phyloP scores from a whole-genome alignment of 2,113 vertebrate genomes.

The Emydocephalus ijimae region DNA sequence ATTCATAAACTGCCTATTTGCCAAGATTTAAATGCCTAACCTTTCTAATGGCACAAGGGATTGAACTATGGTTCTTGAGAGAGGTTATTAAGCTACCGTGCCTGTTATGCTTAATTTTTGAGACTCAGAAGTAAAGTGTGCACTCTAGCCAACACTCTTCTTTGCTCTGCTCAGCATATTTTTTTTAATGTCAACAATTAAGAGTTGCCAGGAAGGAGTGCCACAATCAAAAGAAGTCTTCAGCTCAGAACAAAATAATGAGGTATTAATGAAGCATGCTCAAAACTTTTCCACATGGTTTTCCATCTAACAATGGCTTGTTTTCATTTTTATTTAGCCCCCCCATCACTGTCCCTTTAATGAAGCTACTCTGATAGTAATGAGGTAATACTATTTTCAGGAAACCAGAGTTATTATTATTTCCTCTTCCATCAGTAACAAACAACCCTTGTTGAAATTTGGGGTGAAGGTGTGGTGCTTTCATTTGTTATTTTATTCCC shows the following conservation, averaged over 20 bases:
- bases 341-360: neutral
- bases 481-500: neutral
- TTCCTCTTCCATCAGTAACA: neutral
- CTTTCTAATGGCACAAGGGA: constrained; percentile 61
- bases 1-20: constrained; percentile 40
- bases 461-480: neutral
- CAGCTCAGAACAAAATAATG: constrained; percentile 52
- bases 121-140: constrained; percentile 41
- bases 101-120: constrained; percentile 30
- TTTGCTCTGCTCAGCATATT: constrained; percentile 60
- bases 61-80: constrained; percentile 46
- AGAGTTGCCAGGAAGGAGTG: constrained; percentile 54
- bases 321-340: neutral
- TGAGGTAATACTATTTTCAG: accelerated
- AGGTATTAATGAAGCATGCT: constrained; percentile 55
- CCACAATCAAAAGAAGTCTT: constrained; percentile 54
- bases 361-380: neutral
- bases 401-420: neutral
- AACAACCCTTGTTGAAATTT: neutral
- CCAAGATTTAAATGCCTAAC: constrained; percentile 61
- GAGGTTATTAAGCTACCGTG: constrained; percentile 56
- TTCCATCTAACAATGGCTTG: constrained; percentile 9
- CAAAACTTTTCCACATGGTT: constrained; percentile 6
- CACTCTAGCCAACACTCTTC: constrained; percentile 35
- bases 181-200: constrained; percentile 68